phyloP scores from a whole-genome alignment of 1,140 invertebrate species.

The Archegozetes longisetosus region DNA sequence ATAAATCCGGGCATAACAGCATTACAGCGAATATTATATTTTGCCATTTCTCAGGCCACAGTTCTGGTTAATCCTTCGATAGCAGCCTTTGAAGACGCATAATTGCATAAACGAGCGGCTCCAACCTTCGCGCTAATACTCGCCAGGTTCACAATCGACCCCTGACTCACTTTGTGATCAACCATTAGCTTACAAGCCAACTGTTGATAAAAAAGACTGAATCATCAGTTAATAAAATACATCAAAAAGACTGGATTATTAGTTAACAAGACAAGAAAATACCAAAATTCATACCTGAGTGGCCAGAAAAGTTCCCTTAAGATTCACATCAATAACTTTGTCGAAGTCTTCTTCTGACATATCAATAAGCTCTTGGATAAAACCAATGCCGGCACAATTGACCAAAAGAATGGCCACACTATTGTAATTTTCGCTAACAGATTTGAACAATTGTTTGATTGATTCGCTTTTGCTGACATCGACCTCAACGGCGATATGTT shows the following conservation, averaged over 20 bases:
- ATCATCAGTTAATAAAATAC: no score
- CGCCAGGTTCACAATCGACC: slow-evolving; percentile 68
- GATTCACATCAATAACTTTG: slow-evolving; percentile 64
- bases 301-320: slow-evolving; percentile 45
- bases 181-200: slow-evolving; percentile 18
- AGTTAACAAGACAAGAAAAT: not conserved
- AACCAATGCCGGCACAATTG: slow-evolving; percentile 74
- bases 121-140: slow-evolving; percentile 64
- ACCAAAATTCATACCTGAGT: slow-evolving; percentile 20
- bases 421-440: slow-evolving; percentile 39
- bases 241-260: no score
- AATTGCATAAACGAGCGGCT: slow-evolving; percentile 75
- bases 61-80: slow-evolving; percentile 68
- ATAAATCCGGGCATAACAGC: slow-evolving; percentile 70
- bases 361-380: slow-evolving; percentile 63
- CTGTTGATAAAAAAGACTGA: slow-evolving; percentile 1
- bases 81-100: slow-evolving; percentile 73
- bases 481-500: slow-evolving; percentile 41
- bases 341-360: slow-evolving; percentile 59
- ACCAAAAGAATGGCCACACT: slow-evolving; percentile 53
- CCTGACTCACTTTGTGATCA: slow-evolving; percentile 17
- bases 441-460: slow-evolving; percentile 39
- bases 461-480: slow-evolving; percentile 46
- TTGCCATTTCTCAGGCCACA: slow-evolving; percentile 65
- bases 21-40: slow-evolving; percentile 49